Base-by-base conservation (phyloP, 2,113 vertebrate species). In the Mungos mungo region DNA sequence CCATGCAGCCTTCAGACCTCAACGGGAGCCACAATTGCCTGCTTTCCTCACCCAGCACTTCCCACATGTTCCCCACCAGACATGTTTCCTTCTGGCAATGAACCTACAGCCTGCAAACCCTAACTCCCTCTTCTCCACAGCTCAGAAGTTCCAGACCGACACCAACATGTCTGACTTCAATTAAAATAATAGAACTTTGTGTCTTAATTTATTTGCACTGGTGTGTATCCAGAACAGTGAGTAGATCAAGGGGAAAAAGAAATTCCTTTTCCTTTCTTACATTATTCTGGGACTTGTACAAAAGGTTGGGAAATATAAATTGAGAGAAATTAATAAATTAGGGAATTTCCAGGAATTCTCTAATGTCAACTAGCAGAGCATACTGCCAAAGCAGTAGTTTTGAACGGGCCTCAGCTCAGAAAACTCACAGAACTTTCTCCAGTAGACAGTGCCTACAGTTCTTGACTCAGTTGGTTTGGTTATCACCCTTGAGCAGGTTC, bases 1-100 rank as follows among this genome's bases (percentile, higher is more conserved):
- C 69, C 97, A 1, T 74, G 74, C 47, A 95, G 97, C 72, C 93
- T 98, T 97, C 91, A 97, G 98, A 96, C 98, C 97, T 98, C 98
- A 98, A 88, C 93, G 41, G 15, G 96, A 98, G 98, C 98, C 98
- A 98, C 98, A 98, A 98, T 98, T 93, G 95, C 97, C 97, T 97
- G 96, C 90, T 98, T 96, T 98, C 98, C 92, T 80, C 97, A 96
- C 97, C 98, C 98, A 96, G 84, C 93, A 95, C 97, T 98, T 98
- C 98, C 98, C 95, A 98, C 93, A 93, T 63, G 63, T 54, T 90
- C 96, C 93, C 93, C 97, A 92, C 81, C 92, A 84, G 63, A 80
- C 92, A 94, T 74, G 90, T 94, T 96, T 97, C 95, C 85, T 97
- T 31, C 21, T 27, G 98, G 95, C 91, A 80, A 83, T 25, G 38